phyloP scores from a whole-genome alignment of 2,113 vertebrate genomes.

The Alethe castanea region DNA sequence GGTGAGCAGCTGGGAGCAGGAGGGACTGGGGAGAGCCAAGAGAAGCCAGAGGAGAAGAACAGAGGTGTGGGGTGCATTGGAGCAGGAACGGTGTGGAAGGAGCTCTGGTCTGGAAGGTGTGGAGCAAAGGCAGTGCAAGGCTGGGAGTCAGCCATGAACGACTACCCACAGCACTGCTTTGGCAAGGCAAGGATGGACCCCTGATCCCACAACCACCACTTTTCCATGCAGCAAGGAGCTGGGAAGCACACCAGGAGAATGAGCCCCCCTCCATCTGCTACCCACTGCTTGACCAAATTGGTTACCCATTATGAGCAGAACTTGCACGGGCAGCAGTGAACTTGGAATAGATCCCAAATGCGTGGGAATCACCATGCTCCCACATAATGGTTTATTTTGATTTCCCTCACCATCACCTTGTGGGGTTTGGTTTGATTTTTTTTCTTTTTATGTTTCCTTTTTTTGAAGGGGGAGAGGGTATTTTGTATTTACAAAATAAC shows the following conservation, averaged over 20 bases:
- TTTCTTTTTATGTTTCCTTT: background rate
- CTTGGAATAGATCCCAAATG: background rate
- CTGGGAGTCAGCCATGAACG: fast-evolving
- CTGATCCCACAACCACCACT: background rate
- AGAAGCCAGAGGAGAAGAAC: background rate
- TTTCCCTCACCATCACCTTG: background rate
- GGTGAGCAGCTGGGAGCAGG: background rate
- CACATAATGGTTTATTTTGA: background rate
- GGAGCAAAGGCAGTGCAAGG: background rate
- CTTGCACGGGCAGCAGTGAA: background rate
- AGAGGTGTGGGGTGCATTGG: background rate
- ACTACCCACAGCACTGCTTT: background rate
- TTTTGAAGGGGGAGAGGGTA: background rate
- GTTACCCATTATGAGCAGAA: background rate
- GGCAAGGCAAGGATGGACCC: background rate
- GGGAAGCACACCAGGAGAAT: background rate
- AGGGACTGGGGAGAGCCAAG: background rate
- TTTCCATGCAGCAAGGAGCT: background rate
- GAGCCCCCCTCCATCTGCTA: background rate
- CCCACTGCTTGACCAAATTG: background rate
- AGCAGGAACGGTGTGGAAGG: background rate
- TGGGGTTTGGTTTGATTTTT: background rate
- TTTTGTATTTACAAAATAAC: background rate
- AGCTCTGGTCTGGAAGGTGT: background rate
- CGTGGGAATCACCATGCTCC: background rate